A percentile compares a stretch with the other conserved stretches of the same genome.
phyloP scores from a whole-genome alignment of 1,140 invertebrate genomes.

The Drosophila cardini region DNA sequence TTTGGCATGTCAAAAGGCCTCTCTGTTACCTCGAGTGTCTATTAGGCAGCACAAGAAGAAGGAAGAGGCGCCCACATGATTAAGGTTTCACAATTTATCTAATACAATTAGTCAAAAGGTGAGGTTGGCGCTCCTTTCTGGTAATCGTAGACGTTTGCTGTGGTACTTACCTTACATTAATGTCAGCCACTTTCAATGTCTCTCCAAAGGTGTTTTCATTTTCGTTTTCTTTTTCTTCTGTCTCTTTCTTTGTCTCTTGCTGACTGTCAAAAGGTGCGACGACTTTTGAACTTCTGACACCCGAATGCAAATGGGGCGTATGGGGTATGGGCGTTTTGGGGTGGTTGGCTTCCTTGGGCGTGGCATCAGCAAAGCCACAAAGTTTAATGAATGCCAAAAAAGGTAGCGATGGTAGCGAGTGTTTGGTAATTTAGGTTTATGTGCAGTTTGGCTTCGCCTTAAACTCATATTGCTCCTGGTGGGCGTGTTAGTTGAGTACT shows the following conservation, averaged over 20 bases:
- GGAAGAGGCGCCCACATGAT: constrained; percentile 65
- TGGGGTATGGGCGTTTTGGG: no score
- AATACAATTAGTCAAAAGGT: constrained; percentile 82
- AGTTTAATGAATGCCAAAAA: constrained; percentile 50
- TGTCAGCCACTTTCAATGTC: constrained; percentile 51
- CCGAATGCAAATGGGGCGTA: constrained; percentile 31
- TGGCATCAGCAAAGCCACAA: constrained; percentile 42
- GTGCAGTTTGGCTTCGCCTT: constrained; percentile 43
- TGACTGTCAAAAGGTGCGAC: constrained; percentile 52
- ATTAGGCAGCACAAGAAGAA: constrained; percentile 8
- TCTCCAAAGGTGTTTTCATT: constrained; percentile 11
- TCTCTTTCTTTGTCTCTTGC: neutral
- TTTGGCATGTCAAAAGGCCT: constrained; percentile 36
- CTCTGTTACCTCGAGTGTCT: constrained; percentile 9
- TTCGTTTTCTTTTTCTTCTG: neutral
- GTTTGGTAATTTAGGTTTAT: constrained; percentile 53
- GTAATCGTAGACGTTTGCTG: constrained; percentile 72
- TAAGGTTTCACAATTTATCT: constrained; percentile 82
- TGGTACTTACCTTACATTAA: constrained; percentile 51
- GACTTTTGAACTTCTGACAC: constrained; percentile 75
- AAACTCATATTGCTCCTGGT: constrained; percentile 1
- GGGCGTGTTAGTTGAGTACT: constrained; percentile 9
- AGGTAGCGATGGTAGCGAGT: constrained; percentile 14
- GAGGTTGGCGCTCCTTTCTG: constrained; percentile 45
- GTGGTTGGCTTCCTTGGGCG: constrained; percentile 17